Conservation (phyloP, 2,888 invertebrate genomes). For the Pandemis corylana region DNA sequence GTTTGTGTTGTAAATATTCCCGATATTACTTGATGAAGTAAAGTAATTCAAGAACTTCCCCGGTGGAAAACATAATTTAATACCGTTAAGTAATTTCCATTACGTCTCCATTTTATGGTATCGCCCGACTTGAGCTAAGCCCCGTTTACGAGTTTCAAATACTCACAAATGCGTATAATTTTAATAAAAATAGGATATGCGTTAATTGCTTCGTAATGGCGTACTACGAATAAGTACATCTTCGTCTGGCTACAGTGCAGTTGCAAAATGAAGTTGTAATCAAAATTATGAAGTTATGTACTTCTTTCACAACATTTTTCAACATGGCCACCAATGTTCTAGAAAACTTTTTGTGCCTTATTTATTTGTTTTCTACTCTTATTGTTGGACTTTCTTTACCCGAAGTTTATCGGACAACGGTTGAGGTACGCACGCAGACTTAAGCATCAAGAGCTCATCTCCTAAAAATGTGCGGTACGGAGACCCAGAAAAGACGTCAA, state of each 20-base stretch:
- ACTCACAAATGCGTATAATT: conserved; percentile 17
- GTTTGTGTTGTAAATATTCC: conserved; percentile 12
- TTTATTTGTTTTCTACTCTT: no score
- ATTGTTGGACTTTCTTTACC: no score
- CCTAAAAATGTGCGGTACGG: not conserved
- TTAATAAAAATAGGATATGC: conserved; percentile 1
- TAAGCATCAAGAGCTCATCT: no score
- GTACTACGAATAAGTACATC: not conserved
- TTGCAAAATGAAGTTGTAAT: no score
- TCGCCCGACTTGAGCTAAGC: conserved; percentile 18
- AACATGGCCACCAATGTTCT: no score
- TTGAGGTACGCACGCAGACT: no score
- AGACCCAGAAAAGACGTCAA: not conserved
- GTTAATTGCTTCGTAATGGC: conserved; percentile 13
- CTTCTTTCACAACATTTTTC: no score
- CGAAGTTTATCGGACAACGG: no score
- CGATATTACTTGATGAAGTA: conserved; percentile 11
- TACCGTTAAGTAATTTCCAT: conserved; percentile 24
- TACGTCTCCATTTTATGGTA: conserved; percentile 18
- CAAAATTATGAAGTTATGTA: no score
- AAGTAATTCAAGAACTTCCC: conserved; percentile 9
- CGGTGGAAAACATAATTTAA: conserved; percentile 29
- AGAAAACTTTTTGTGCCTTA: no score
- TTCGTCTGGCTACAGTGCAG: no score
- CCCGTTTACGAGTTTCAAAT: conserved; percentile 29